phyloP scores from a whole-genome alignment of 2,113 vertebrate species.

The Plectropomus leopardus region DNA sequence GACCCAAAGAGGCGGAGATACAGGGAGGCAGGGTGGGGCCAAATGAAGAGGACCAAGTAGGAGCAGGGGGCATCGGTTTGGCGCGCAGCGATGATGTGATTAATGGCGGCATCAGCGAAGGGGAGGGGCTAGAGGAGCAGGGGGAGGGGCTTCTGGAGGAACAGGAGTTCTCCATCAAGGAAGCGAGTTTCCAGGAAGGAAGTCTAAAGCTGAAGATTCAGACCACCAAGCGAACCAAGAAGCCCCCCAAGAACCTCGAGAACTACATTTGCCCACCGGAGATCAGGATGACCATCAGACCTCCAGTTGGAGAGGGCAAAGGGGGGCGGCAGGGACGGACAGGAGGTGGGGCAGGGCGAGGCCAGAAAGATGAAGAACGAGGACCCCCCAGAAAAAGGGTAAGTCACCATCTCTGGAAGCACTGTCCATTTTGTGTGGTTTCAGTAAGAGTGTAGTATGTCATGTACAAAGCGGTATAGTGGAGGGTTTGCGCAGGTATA shows the following conservation, averaged over 20 bases:
- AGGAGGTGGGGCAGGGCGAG: constrained; percentile 88
- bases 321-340: constrained; percentile 88
- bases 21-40: constrained; percentile 89
- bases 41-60: constrained; percentile 89
- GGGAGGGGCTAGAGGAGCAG: constrained; percentile 90
- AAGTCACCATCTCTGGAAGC: constrained; percentile 57
- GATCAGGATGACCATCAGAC: constrained; percentile 98
- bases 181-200: constrained; percentile 97
- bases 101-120: constrained; percentile 91
- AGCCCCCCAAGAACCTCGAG: constrained; percentile 98
- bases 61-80: constrained; percentile 80
- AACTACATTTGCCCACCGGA: constrained; percentile 99
- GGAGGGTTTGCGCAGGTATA: no score
- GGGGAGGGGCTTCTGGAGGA: constrained; percentile 93
- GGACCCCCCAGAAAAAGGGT: constrained; percentile 95
- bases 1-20: constrained; percentile 90
- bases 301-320: constrained; percentile 87
- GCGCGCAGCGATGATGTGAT: constrained; percentile 92
- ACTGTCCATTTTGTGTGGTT: not conserved
- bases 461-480: no score
- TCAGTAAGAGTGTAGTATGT: not conserved
- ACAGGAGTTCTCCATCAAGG: constrained; percentile 99
- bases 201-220: constrained; percentile 99
- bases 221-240: constrained; percentile 98
- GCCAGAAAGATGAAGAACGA: constrained; percentile 91